Conservation (phyloP, 1,140 invertebrate genomes). For the Potamilus streckersoni region DNA sequence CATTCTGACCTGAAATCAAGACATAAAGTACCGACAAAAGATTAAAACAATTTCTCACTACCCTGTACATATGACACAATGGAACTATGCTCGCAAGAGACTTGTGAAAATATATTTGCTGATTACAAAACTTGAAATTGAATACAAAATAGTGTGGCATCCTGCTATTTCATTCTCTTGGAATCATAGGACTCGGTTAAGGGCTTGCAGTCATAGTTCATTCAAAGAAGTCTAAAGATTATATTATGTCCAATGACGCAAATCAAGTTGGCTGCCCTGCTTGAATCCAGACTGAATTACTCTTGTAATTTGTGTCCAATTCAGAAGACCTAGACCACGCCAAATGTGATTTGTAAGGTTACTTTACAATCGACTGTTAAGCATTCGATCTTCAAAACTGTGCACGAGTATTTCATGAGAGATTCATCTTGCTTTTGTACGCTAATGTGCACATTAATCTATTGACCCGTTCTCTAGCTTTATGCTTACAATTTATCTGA, state of each 20-base stretch:
- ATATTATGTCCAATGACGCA: background rate
- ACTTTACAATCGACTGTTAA: slow-evolving; percentile 78
- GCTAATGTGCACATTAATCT: background rate
- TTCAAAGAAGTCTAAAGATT: background rate
- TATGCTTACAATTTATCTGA: background rate
- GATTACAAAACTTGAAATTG: background rate
- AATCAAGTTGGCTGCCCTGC: background rate
- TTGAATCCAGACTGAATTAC: background rate
- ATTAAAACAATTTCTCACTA: too few species aligned
- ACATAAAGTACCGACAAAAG: too few species aligned
- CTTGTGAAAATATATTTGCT: background rate
- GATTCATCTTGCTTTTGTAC: background rate
- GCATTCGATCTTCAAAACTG: slow-evolving; percentile 1
- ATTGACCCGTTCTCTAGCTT: background rate
- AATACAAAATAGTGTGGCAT: background rate
- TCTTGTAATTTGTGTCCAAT: background rate
- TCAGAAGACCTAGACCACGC: slow-evolving; percentile 61
- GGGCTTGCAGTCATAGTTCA: slow-evolving; percentile 25
- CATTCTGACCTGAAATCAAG: too few species aligned
- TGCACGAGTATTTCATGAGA: background rate
- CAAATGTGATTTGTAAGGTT: slow-evolving; percentile 73
- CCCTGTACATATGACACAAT: too few species aligned
- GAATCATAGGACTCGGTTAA: slow-evolving; percentile 24
- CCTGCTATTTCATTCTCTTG: background rate
- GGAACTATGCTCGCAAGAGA: too few species aligned